Percentiles rank a stretch among this genome's conserved stretches.
Evolutionary conservation across 2,113 vertebrate genomes (phyloP).

Genomic region (Clupea harengus): DNA sequence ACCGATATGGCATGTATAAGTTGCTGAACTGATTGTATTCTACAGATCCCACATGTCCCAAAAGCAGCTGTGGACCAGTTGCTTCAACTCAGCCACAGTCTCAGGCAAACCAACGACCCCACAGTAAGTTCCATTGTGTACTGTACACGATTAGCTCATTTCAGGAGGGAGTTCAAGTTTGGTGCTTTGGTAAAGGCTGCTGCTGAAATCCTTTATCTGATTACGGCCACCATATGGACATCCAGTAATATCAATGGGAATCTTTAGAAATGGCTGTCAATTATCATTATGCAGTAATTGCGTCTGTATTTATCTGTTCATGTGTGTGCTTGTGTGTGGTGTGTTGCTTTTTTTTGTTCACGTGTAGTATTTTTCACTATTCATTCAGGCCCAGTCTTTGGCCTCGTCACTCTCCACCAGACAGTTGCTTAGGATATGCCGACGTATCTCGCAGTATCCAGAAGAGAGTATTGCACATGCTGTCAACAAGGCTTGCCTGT

Average conservation of each 20-base stretch:
- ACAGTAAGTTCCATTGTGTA: conserved; percentile 72
- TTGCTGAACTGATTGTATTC: conserved; percentile 22
- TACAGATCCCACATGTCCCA: conserved; percentile 79
- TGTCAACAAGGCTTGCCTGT: conserved; percentile 92
- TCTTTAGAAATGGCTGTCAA: neutral
- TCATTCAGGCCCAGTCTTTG: conserved; percentile 83
- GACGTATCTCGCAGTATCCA: conserved; percentile 84
- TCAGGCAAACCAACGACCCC: conserved; percentile 82
- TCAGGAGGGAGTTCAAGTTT: too few relatives aligned
- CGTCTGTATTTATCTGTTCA: conserved; percentile 16
- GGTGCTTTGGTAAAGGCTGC: neutral
- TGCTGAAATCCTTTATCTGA: neutral
- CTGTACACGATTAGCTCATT: neutral
- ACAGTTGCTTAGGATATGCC: conserved; percentile 88
- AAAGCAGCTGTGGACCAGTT: conserved; percentile 80
- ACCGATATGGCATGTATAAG: too few relatives aligned
- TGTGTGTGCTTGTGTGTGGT: neutral
- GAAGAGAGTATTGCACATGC: conserved; percentile 83
- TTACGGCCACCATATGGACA: neutral
- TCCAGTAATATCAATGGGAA: neutral
- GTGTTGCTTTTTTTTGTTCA: conserved; percentile 31
- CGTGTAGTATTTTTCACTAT: conserved; percentile 27
- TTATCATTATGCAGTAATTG: neutral
- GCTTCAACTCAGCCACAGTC: conserved; percentile 83
- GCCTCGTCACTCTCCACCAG: conserved; percentile 91